Evolutionary conservation across 2,888 invertebrate genomes (phyloP).

Genomic region (Sisyra terminalis): DNA sequence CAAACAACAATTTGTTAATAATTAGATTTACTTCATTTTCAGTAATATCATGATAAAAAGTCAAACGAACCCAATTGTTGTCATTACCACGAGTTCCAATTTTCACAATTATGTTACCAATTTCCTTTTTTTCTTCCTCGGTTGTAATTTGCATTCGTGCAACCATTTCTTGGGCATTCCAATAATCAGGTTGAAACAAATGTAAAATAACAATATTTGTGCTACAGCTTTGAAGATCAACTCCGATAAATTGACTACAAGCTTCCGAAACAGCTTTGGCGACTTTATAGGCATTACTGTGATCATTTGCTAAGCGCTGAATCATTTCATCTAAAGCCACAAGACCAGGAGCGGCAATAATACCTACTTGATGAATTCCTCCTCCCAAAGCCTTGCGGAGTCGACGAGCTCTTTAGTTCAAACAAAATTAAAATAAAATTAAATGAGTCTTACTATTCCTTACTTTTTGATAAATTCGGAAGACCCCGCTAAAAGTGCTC

Average conservation of each 20-base stretch:
- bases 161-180: slow-evolving; percentile 37
- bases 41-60: slow-evolving; percentile 51
- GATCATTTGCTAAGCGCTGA: slow-evolving; percentile 56
- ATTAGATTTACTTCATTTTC: slow-evolving; percentile 48
- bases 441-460: no score
- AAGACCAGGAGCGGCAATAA: slow-evolving; percentile 79
- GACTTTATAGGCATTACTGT: slow-evolving; percentile 47
- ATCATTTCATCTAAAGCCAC: slow-evolving; percentile 65
- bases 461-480: slow-evolving; percentile 56
- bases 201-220: slow-evolving; percentile 62
- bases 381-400: slow-evolving; percentile 81
- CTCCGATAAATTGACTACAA: slow-evolving; percentile 39
- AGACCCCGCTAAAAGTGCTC: slow-evolving; percentile 67
- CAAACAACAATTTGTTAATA: slow-evolving; percentile 51
- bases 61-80: slow-evolving; percentile 46
- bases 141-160: slow-evolving; percentile 30
- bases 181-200: slow-evolving; percentile 28
- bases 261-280: slow-evolving; percentile 46
- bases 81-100: slow-evolving; percentile 38
- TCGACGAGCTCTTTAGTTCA: slow-evolving; percentile 49
- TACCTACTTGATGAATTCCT: slow-evolving; percentile 83
- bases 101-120: slow-evolving; percentile 32
- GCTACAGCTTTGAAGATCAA: slow-evolving; percentile 43
- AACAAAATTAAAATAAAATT: slow-evolving; percentile 3
- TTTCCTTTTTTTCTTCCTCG: slow-evolving; percentile 29